A percentile compares a stretch with the other conserved stretches of the same genome.
Conservation (phyloP, 1,140 invertebrate genomes). For the Drosophila oshimai region DNA sequence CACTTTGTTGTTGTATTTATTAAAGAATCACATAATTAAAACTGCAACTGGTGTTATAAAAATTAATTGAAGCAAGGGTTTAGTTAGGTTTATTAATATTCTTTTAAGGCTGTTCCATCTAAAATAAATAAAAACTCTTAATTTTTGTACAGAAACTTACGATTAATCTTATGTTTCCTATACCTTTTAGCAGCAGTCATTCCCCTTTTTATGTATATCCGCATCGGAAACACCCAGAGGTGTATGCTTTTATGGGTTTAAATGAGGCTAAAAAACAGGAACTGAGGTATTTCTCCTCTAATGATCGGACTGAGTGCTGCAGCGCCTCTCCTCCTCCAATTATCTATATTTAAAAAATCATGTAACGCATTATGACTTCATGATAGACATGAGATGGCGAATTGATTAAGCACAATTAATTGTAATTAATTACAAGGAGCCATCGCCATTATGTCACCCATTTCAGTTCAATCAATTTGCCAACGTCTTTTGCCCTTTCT, state of each 20-base stretch:
- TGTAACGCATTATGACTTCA: slow-evolving; percentile 48
- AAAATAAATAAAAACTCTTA: background rate
- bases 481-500: slow-evolving; percentile 34
- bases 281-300: slow-evolving; percentile 9
- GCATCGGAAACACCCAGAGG: slow-evolving; percentile 15
- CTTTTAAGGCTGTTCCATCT: too few species aligned
- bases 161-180: background rate
- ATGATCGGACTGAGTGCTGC: slow-evolving; percentile 3
- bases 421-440: slow-evolving; percentile 54
- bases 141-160: background rate
- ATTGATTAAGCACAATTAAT: slow-evolving; percentile 64
- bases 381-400: slow-evolving; percentile 42
- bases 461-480: slow-evolving; percentile 35
- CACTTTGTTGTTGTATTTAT: too few species aligned
- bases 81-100: too few species aligned
- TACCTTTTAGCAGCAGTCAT: slow-evolving; percentile 18
- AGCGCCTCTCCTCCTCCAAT: slow-evolving; percentile 15
- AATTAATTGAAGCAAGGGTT: too few species aligned
- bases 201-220: slow-evolving; percentile 16
- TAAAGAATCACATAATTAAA: too few species aligned
- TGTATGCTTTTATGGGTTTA: background rate
- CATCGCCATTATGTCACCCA: slow-evolving; percentile 55
- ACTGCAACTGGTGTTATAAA: too few species aligned
- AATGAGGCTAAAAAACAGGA: slow-evolving; percentile 25
- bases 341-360: slow-evolving; percentile 50